Evolutionary conservation across 2,113 vertebrate genomes (phyloP), one percentile per base, ranked within the genome.

Genomic region (Odontophorus gujanensis): DNA sequence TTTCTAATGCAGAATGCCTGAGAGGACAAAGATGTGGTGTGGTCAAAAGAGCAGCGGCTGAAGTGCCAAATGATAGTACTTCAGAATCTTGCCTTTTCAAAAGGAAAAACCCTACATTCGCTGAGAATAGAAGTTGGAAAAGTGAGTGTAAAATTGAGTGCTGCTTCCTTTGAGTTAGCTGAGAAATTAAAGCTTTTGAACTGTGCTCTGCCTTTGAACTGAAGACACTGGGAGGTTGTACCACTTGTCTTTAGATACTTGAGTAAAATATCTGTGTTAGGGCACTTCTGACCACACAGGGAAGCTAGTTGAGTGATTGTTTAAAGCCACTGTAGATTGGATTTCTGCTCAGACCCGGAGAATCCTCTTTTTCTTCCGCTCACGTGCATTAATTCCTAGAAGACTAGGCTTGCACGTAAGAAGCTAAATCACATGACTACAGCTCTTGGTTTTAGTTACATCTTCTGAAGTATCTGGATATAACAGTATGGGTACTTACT

Each of bases 171-270:
- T 67, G 28, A 89, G 28, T 67, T 75, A 75, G 57, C 26, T 78
- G 69, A 67, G 62, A 85, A 91, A 75, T 86, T 62, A 63, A 50
- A 6, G 11, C 34, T 81, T 87, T 84, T 78, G 69, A 67, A 68
- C 26, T 65, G 28, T 22, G 24, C 13, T 32, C n/a, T 6, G 13
- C 45, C 5, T 16, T 57, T 36, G 40, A 88, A 76, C 38, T 68
- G 83, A 80, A 76, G 83, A 25, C 3, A 1, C 8, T 12, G 8
- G 3, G 5, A 68, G 8, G 16, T 63, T 63, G 45, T 69, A 66
- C 19, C 66, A 28, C 24, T 67, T 90, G 36, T 59, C 43, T 87
- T 79, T 68, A 61, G 48, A 7, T 55, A 36, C 5, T 24, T 11
- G 51, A 48, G 32, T 79, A 55, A 38, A 48, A 0, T 53, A 32